phyloP scores from a whole-genome alignment of 2,113 vertebrate species.

The Ceyx cyanopectus region DNA sequence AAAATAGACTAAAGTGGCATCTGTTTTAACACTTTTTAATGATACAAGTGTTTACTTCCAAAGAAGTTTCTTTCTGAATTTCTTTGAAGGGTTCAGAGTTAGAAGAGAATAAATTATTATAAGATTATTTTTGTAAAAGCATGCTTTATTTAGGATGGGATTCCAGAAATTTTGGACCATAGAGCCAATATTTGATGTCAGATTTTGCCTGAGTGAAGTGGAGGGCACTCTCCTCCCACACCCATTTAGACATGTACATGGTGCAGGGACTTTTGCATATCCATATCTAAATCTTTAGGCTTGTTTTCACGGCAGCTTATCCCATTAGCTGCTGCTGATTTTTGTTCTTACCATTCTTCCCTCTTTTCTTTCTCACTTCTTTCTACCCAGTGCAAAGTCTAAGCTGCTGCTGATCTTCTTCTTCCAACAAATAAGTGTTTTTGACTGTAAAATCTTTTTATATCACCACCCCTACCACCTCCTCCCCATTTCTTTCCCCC shows the following conservation, averaged over 20 bases:
- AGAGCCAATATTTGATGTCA: neutral
- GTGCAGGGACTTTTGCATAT: neutral
- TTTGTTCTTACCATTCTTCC: neutral
- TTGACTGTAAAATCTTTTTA: neutral
- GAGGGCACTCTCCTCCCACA: neutral
- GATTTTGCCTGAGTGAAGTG: neutral
- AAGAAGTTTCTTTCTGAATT: neutral
- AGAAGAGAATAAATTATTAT: neutral
- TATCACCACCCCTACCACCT: neutral
- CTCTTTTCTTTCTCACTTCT: neutral
- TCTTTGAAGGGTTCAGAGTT: neutral
- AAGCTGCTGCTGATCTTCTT: neutral
- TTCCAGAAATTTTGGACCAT: neutral
- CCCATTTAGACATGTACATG: neutral
- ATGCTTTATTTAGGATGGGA: neutral
- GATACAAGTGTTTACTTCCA: neutral
- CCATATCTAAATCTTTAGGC: neutral
- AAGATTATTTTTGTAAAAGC: neutral
- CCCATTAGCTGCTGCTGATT: neutral
- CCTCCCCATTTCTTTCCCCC: neutral
- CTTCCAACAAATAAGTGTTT: neutral
- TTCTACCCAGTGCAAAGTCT: neutral
- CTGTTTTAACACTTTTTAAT: neutral
- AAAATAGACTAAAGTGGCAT: neutral
- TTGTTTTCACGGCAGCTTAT: neutral